Base-by-base conservation (phyloP, 2,888 invertebrate species). In the Mystacides longicornis region DNA sequence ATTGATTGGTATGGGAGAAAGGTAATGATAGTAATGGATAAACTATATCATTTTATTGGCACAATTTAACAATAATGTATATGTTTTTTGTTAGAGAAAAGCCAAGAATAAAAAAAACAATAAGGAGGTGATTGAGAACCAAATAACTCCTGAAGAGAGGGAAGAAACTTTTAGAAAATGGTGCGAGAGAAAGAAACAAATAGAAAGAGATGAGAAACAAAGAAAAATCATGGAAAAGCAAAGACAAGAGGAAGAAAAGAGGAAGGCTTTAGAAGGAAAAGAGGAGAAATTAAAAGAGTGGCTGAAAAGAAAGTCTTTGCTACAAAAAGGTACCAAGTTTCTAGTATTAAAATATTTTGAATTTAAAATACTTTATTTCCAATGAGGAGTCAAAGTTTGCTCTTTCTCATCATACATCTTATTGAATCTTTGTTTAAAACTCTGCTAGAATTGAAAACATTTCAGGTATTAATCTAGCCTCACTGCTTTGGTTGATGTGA, bases 261-360 rank as follows among this genome's bases (percentile, higher is more conserved):
- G 61, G 22, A 73, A 69, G 59, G 71, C 71, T 1, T 70, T 73
- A 48, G 67, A 67, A 31, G 68, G 67, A 27, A 76, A 75, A 58
- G 74, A 75, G 42, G 75, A 77, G 50, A 77, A 78, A 60, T 68
- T 80, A 22, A 71, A 74, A 27, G 74, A 70, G 43, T 85, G 85
- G 85, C 69, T 77, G 23, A 73, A 73, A 49, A 79, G 72, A 62
- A 85, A 85, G 60, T 79, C 81, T 53, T 78, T 80, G 55, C 71
- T 74, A 14, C 74, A 78, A 54, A 79, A 81, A 73, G 75, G 83
- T 83, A 66, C 62, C 53, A 48, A 5, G 4, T 43, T n/a, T 43
- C 5, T 27, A 27, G 27, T 27, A 11, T 27, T 5, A 11, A 27
- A 11, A 27, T 27, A 7, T 27, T 27, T 11, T 43, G 43, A 43